These are phyloP conservation scores for Zingel zingel DNA, from an alignment of 2,113 vertebrate species.

Conservation along the genomic window DNA sequence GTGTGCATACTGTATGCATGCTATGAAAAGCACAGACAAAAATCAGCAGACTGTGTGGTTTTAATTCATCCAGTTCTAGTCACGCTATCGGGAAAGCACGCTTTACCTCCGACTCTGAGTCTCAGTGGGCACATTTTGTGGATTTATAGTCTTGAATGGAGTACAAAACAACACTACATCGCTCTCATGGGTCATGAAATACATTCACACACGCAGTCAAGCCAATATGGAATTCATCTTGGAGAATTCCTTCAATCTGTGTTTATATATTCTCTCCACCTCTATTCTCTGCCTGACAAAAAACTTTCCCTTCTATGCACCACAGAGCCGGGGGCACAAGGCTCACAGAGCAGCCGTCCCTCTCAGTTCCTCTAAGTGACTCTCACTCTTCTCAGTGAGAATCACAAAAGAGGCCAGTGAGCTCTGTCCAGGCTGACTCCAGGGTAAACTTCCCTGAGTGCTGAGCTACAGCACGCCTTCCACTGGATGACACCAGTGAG, in stretches of 20 bases:
- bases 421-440: slow-evolving; percentile 40
- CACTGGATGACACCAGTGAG: neutral
- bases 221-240: slow-evolving; percentile 2
- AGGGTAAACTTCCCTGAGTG: slow-evolving; percentile 32
- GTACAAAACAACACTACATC: neutral
- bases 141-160: slow-evolving; percentile 2
- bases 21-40: slow-evolving; percentile 20
- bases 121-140: neutral
- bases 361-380: slow-evolving; percentile 61
- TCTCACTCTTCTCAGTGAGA: no score
- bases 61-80: slow-evolving; percentile 38
- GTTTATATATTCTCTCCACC: slow-evolving; percentile 3
- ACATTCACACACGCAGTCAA: slow-evolving; percentile 14
- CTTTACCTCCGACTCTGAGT: neutral
- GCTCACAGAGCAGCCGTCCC: slow-evolving; percentile 54
- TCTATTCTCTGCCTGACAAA: slow-evolving; percentile 32
- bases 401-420: slow-evolving; percentile 60
- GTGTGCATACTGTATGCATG: neutral
- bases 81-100: slow-evolving; percentile 29
- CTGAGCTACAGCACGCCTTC: neutral
- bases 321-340: neutral
- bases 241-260: slow-evolving; percentile 6
- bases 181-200: neutral
- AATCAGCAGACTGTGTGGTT: slow-evolving; percentile 18
- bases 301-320: neutral